phyloP scores from a whole-genome alignment of 2,888 invertebrate genomes.

The Ctena decussata region DNA sequence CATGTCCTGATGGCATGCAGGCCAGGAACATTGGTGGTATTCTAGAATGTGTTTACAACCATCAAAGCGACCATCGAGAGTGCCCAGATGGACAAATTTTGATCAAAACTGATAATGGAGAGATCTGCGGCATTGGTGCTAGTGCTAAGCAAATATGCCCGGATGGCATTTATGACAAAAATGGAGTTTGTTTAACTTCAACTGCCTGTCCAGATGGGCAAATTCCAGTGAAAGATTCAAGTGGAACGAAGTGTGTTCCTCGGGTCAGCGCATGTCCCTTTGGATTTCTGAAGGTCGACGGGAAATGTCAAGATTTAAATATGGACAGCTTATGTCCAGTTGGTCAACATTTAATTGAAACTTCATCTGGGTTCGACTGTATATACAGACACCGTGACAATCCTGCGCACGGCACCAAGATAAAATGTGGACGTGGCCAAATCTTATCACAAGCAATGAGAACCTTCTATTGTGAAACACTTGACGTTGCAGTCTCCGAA shows the following conservation, averaged over 20 bases:
- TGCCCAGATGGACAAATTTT: conserved; percentile 46
- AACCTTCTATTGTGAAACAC: conserved; percentile 49
- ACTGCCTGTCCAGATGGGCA: neutral
- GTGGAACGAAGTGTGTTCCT: neutral
- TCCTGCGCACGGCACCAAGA: neutral
- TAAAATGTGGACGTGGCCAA: conserved; percentile 40
- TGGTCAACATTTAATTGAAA: conserved; percentile 41
- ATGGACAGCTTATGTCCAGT: conserved; percentile 41
- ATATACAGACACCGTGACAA: conserved; percentile 1
- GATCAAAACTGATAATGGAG: conserved; percentile 26
- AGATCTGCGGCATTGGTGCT: neutral
- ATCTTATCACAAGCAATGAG: conserved; percentile 42
- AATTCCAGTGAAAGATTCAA: neutral
- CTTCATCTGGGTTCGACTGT: conserved; percentile 34
- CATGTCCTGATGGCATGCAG: conserved; percentile 25
- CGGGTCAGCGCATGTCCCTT: neutral
- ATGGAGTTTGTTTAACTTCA: neutral
- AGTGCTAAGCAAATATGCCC: neutral
- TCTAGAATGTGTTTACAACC: neutral
- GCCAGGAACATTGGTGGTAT: neutral
- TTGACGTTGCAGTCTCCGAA: conserved; percentile 14
- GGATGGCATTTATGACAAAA: neutral
- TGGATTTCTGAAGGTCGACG: neutral
- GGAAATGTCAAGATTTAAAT: neutral
- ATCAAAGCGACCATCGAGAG: neutral